phyloP scores from a whole-genome alignment of 2,797 vertebrate genomes.

The Cyprinella venusta region DNA sequence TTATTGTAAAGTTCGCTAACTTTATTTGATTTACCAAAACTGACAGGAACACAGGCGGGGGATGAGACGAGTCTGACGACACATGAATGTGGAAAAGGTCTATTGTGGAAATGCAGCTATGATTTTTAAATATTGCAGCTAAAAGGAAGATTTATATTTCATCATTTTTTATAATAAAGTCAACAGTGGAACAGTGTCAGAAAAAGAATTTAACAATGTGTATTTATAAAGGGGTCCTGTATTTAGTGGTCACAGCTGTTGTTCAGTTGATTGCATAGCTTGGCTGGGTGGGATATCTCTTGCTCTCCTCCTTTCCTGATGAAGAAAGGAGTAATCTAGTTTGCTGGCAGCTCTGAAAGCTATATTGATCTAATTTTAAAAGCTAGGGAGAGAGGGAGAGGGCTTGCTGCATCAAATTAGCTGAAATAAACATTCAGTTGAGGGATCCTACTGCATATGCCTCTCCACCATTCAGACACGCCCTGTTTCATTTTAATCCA shows the following conservation, averaged over 20 bases:
- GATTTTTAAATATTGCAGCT: background rate
- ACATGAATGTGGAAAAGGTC: background rate
- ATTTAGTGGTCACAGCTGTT: background rate
- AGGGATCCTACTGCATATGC: background rate
- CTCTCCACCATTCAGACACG: background rate
- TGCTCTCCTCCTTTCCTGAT: constrained; percentile 61
- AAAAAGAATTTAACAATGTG: background rate
- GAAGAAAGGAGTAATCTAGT: constrained; percentile 69
- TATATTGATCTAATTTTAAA: constrained; percentile 72
- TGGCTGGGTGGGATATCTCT: constrained; percentile 12
- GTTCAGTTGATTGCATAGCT: constrained; percentile 8
- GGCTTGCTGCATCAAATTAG: constrained; percentile 3
- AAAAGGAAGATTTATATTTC: background rate
- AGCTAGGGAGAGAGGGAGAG: constrained; percentile 37
- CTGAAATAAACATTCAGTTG: background rate
- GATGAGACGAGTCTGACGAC: background rate
- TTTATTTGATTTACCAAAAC: background rate
- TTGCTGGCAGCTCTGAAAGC: constrained; percentile 69
- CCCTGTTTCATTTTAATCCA: background rate
- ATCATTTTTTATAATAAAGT: background rate
- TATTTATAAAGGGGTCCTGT: background rate
- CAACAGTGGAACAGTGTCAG: background rate
- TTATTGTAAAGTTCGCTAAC: background rate
- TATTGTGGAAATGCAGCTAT: background rate
- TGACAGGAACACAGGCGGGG: background rate